Evolutionary conservation across 1,140 invertebrate genomes (phyloP).

Genomic region (Hycleus cichorii): DNA sequence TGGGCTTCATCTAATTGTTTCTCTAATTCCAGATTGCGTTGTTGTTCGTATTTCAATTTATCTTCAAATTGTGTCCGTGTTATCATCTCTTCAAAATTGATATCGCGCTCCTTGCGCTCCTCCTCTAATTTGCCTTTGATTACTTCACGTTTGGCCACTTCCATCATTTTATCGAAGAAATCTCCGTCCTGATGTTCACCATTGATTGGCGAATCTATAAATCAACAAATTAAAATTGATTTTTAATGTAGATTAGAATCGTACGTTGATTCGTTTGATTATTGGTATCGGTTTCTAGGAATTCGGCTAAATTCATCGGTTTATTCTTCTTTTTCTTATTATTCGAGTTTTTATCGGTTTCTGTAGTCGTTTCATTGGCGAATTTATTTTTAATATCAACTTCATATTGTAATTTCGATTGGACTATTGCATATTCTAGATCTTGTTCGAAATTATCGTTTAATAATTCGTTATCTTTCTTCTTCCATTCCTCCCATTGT

Average conservation of each 20-base stretch:
- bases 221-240: no score
- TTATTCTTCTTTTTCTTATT: conserved; percentile 58
- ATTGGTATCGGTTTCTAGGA: conserved; percentile 33
- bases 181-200: conserved; percentile 33
- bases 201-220: background rate
- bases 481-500: conserved; percentile 55
- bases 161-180: conserved; percentile 62
- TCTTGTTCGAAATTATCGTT: conserved; percentile 45
- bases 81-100: conserved; percentile 35
- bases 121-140: conserved; percentile 59
- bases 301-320: conserved; percentile 59
- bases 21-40: conserved; percentile 54
- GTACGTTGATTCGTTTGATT: conserved; percentile 5
- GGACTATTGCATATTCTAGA: background rate
- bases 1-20: conserved; percentile 55
- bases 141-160: conserved; percentile 57
- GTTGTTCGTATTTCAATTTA: conserved; percentile 58
- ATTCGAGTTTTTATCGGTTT: conserved; percentile 36
- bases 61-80: conserved; percentile 41
- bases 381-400: background rate
- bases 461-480: conserved; percentile 53
- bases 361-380: background rate
- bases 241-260: no score
- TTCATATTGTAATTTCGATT: background rate
- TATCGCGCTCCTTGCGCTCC: conserved; percentile 41